Evolutionary conservation across 2,113 vertebrate genomes (phyloP).

Genomic region (Zosterops pallidus): DNA sequence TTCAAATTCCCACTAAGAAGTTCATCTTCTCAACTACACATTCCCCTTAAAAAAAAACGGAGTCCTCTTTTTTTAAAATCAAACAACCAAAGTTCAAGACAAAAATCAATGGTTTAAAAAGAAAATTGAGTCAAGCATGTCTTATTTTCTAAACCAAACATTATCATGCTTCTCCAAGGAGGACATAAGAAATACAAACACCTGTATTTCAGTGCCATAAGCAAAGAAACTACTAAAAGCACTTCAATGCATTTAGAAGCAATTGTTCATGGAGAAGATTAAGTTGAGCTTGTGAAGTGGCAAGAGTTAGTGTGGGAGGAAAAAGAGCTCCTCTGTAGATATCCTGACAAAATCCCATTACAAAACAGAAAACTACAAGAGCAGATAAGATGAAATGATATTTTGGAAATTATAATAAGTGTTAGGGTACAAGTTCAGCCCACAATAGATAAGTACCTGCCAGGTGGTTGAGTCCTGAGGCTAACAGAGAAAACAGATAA

Average conservation of each 20-base stretch:
- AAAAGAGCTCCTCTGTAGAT: not conserved
- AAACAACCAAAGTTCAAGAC: not conserved
- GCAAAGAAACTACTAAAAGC: not conserved
- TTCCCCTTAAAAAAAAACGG: not conserved
- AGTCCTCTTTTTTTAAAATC: not conserved
- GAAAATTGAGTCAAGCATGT: not conserved
- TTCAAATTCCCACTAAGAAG: not conserved
- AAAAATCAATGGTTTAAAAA: not conserved
- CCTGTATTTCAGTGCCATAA: not conserved
- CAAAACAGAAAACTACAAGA: not conserved
- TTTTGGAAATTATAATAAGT: constrained; percentile 9
- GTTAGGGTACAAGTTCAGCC: not conserved
- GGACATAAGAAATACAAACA: not conserved
- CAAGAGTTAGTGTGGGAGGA: not conserved
- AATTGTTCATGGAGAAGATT: not conserved
- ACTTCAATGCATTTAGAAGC: not conserved
- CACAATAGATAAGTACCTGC: not conserved
- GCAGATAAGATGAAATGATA: not conserved
- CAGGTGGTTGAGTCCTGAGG: not conserved
- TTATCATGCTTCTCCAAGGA: not conserved
- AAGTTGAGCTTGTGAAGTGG: not conserved
- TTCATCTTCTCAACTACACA: not conserved
- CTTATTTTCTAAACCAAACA: not conserved
- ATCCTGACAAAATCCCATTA: not conserved
- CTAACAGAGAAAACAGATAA: constrained; percentile 26